Conservation (phyloP, 2,888 invertebrate species). For the Anthrax anthrax region DNA sequence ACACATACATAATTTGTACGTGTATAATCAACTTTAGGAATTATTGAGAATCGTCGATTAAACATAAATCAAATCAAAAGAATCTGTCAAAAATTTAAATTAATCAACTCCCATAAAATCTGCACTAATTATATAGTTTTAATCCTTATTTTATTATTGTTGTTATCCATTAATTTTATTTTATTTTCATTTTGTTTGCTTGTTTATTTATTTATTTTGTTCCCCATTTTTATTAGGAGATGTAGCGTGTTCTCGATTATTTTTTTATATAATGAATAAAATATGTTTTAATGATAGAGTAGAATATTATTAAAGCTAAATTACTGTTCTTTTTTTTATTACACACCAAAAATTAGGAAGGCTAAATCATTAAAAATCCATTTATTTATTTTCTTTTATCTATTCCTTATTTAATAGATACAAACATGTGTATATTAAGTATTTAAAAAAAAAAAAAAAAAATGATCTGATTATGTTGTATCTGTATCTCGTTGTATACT, state of each 20-base stretch:
- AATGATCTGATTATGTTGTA: no score
- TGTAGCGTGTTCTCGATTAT: conserved; percentile 12
- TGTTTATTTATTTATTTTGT: neutral
- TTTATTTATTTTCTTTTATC: conserved; percentile 6
- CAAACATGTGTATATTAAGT: no score
- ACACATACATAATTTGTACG: no score
- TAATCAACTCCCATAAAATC: conserved; percentile 13
- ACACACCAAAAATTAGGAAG: conserved; percentile 10
- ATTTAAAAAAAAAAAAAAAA: no score
- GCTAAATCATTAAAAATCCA: conserved; percentile 13
- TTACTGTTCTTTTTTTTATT: conserved; percentile 13
- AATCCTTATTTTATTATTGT: neutral
- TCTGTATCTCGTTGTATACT: no score
- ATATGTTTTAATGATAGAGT: conserved; percentile 9
- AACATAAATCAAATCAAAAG: conserved; percentile 5
- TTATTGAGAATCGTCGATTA: neutral
- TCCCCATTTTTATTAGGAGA: neutral
- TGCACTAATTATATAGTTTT: conserved; percentile 10
- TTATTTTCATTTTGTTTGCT: neutral
- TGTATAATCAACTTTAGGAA: no score
- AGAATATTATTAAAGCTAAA: conserved; percentile 12
- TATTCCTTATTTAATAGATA: no score
- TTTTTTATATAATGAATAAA: neutral
- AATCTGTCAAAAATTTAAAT: conserved; percentile 10
- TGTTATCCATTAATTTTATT: neutral